Base-by-base conservation (phyloP, 1,140 invertebrate species). In the Bradysia coprophila region DNA sequence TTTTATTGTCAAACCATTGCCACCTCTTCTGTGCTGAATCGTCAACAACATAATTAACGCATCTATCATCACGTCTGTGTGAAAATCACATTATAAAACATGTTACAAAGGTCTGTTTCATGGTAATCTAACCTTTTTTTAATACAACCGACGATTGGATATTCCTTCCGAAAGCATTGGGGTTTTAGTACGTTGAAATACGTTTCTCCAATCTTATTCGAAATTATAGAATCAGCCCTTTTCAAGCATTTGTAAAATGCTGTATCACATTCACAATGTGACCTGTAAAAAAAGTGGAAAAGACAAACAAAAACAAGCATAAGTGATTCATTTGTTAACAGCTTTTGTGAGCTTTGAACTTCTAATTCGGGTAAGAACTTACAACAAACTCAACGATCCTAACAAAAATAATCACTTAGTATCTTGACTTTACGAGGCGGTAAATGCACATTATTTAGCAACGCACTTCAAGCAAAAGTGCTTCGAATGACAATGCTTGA, bases 1-100 rank as follows among this genome's bases (percentile, higher is more conserved):
- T n/a, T 34, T 34, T 34, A 34, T 34, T 34, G 3, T 34, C 32
- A 16, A 34, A 34, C 32, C 32, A 34, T 34, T 34, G 32, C 32
- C 32, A 34, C 4, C n/a, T 16, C 5, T 3, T 3, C 3, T 13
- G 11, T 3, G n/a, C 3, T 34, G 5, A 16, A 34, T 11, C 32
- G 13, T 34, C 32, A 5, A 34, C 32, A 13, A 34, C 18, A 16
- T 34, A 34, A 3, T 15, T 13, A 3, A 34, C 13, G 18, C 32
- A 34, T 34, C 18, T 34, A 5, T 34, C 18, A 13, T 34, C 18
- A 4, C n/a, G 5, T 16, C 32, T 34, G 32, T 3, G 18, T 15
- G 13, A 34, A 34, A 34, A 34, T 15, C n/a, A 34, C 18, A 5
- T 13, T 34, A 15, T 13, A 4, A n/a, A 31, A 31, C n/a, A 9